Conservation (phyloP, 2,888 invertebrate genomes). For the Fabriciana adippe region DNA sequence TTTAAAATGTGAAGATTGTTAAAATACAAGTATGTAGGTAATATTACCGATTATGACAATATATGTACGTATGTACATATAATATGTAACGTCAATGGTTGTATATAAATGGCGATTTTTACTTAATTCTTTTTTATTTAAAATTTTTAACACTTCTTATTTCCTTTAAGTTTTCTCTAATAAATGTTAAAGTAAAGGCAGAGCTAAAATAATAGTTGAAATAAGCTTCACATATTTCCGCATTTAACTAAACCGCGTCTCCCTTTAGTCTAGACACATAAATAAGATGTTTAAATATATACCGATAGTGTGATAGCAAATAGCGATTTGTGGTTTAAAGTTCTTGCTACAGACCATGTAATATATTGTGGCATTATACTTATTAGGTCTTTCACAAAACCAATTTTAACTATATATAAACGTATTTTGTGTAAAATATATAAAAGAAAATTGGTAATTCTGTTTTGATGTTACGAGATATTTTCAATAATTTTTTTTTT, state of each 20-base stretch:
- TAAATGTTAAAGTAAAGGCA: neutral
- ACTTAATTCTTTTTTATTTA: too few relatives aligned
- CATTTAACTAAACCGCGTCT: conserved; percentile 19
- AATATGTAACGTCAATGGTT: too few relatives aligned
- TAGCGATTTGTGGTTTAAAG: neutral
- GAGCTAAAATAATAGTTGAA: conserved; percentile 6
- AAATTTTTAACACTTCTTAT: too few relatives aligned
- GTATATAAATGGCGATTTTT: too few relatives aligned
- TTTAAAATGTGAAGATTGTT: too few relatives aligned
- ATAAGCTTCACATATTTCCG: conserved; percentile 22
- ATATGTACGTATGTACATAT: too few relatives aligned
- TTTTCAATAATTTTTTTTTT: too few relatives aligned
- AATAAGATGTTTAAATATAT: conserved; percentile 38
- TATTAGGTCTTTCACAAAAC: neutral
- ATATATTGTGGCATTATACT: neutral
- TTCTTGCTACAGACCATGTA: neutral
- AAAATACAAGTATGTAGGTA: too few relatives aligned
- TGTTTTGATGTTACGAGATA: too few relatives aligned
- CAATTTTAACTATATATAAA: neutral
- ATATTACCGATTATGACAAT: too few relatives aligned
- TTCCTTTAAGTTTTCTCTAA: neutral
- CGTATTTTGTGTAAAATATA: neutral
- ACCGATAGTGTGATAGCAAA: conserved; percentile 11
- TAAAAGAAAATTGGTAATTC: too few relatives aligned
- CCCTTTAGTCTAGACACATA: conserved; percentile 44